These are phyloP conservation scores for Cecidostiba fungosa DNA, from an alignment of 2,888 invertebrate species.

Conservation along the genomic window DNA sequence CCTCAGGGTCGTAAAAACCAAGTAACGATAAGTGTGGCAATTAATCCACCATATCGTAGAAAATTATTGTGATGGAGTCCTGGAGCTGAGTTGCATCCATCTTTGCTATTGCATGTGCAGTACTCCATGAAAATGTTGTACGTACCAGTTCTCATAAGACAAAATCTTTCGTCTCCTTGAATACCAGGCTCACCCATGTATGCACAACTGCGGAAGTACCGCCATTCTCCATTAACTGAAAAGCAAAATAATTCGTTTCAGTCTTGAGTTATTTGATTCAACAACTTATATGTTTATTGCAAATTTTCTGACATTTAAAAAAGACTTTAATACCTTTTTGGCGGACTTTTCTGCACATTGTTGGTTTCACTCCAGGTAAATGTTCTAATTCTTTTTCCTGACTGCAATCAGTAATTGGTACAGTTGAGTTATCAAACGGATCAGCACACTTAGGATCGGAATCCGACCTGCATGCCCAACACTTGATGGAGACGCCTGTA, in stretches of 20 bases:
- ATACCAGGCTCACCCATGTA: constrained; percentile 95
- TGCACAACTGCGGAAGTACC: constrained; percentile 93
- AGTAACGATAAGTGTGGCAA: constrained; percentile 56
- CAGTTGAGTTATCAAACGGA: constrained; percentile 94
- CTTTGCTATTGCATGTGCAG: constrained; percentile 95
- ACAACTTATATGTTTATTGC: not conserved
- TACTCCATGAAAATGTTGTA: constrained; percentile 97
- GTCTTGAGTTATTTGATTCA: not conserved
- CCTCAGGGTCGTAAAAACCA: constrained; percentile 48
- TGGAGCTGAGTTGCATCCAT: constrained; percentile 91
- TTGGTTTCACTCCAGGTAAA: constrained; percentile 86
- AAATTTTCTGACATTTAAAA: constrained; percentile 79
- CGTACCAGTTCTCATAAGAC: constrained; percentile 93
- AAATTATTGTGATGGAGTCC: constrained; percentile 64
- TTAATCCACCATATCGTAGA: constrained; percentile 53
- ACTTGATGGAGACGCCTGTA: constrained; percentile 87
- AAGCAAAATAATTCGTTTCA: not conserved
- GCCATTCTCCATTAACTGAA: constrained; percentile 92
- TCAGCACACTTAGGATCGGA: constrained; percentile 95
- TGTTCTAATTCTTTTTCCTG: constrained; percentile 84
- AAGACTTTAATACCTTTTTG: constrained; percentile 87
- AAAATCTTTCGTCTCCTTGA: constrained; percentile 93
- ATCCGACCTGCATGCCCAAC: constrained; percentile 95
- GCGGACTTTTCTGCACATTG: constrained; percentile 95
- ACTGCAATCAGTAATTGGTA: constrained; percentile 91